A percentile compares a stretch with the other conserved stretches of the same genome.
Evolutionary conservation across 1,140 invertebrate genomes (phyloP).

Genomic region (Caenorhabditis briggsae): DNA sequence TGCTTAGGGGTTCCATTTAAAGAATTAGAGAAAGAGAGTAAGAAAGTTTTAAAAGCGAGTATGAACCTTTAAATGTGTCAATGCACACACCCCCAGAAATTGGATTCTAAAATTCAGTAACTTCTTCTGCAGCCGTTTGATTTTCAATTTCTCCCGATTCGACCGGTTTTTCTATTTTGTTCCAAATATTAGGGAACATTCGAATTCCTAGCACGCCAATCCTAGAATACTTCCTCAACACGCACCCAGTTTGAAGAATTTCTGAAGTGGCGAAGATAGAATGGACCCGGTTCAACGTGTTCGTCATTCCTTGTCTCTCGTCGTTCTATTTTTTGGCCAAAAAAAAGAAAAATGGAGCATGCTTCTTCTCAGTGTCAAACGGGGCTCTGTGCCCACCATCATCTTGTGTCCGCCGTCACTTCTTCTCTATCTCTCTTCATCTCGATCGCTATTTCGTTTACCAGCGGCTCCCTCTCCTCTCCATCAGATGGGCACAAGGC

Average conservation of each 20-base stretch:
- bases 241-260: constrained; percentile 6
- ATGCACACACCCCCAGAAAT: no score
- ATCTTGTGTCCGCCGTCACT: not conserved
- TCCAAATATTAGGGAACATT: no score
- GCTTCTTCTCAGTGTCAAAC: constrained; percentile 27
- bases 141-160: no score
- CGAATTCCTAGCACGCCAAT: no score
- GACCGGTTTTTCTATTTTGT: no score
- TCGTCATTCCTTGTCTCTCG: not conserved
- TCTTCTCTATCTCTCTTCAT: not conserved
- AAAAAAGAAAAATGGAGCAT: not conserved
- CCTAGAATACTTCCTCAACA: not conserved
- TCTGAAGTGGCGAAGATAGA: not conserved
- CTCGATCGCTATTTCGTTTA: not conserved
- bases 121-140: no score
- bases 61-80: no score
- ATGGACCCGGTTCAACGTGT: not conserved
- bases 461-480: not conserved
- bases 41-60: no score
- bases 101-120: no score
- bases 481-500: constrained; percentile 38
- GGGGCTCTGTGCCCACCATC: not conserved
- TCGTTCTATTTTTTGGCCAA: not conserved
- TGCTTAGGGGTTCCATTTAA: no score
- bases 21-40: no score